phyloP scores from a whole-genome alignment of 1,140 invertebrate species.

The Aphis craccivora region DNA sequence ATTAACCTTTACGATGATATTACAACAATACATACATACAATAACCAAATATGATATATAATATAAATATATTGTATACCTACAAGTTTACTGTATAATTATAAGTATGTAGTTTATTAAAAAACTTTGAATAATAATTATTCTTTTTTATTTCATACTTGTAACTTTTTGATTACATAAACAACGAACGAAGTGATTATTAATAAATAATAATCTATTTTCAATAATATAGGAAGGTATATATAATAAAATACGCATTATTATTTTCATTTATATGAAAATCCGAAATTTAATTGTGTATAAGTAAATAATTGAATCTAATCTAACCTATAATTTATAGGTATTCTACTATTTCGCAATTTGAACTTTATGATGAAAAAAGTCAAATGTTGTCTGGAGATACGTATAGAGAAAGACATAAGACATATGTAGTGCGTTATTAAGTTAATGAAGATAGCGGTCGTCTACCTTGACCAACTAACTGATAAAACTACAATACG shows the following conservation, averaged over 20 bases:
- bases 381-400: neutral
- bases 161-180: neutral
- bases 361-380: neutral
- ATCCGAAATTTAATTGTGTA: neutral
- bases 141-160: neutral
- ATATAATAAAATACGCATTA: neutral
- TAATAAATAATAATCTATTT: neutral
- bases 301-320: neutral
- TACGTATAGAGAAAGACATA: neutral
- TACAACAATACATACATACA: too few relatives aligned
- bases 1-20: too few relatives aligned
- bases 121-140: neutral
- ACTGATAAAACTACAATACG: neutral
- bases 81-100: too few relatives aligned
- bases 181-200: neutral
- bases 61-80: too few relatives aligned
- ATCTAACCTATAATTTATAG: neutral
- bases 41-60: too few relatives aligned
- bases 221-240: neutral
- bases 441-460: neutral
- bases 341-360: neutral
- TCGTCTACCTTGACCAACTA: slow-evolving; percentile 39
- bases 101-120: too few relatives aligned
- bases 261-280: neutral
- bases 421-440: neutral